These are phyloP conservation scores for Leptarthrus brevirostris DNA, from an alignment of 2,888 invertebrate genomes.

Conservation along the genomic window DNA sequence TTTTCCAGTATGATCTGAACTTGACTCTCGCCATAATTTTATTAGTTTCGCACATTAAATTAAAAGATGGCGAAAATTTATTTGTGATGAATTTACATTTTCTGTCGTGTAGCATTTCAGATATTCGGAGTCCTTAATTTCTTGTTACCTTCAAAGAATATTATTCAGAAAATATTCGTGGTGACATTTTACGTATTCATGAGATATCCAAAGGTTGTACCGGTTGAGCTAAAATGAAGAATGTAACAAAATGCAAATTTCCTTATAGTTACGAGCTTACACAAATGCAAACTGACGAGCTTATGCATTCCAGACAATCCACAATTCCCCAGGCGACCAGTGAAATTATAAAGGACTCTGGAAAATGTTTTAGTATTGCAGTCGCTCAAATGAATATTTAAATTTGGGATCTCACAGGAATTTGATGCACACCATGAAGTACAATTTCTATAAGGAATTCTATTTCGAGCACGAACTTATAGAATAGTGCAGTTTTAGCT, in stretches of 20 bases:
- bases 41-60: too few relatives aligned
- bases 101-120: neutral
- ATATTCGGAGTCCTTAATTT: neutral
- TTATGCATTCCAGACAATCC: slow-evolving; percentile 47
- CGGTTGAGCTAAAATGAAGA: slow-evolving; percentile 32
- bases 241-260: slow-evolving; percentile 46
- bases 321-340: slow-evolving; percentile 44
- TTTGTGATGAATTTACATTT: neutral
- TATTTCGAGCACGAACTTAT: slow-evolving; percentile 20
- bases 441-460: slow-evolving; percentile 26
- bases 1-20: too few relatives aligned
- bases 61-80: too few relatives aligned
- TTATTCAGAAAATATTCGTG: slow-evolving; percentile 31
- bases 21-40: too few relatives aligned
- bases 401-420: slow-evolving; percentile 32
- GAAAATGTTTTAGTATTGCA: slow-evolving; percentile 37
- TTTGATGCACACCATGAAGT: slow-evolving; percentile 28
- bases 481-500: too few relatives aligned
- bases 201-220: slow-evolving; percentile 32
- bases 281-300: slow-evolving; percentile 44
- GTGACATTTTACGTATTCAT: slow-evolving; percentile 43
- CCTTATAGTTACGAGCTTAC: slow-evolving; percentile 45
- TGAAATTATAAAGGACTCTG: slow-evolving; percentile 39
- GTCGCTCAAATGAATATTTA: slow-evolving; percentile 44
- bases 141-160: slow-evolving; percentile 8